Conservation (phyloP, 2,113 vertebrate genomes). For the Boulengeromyrus knoepffleri region DNA sequence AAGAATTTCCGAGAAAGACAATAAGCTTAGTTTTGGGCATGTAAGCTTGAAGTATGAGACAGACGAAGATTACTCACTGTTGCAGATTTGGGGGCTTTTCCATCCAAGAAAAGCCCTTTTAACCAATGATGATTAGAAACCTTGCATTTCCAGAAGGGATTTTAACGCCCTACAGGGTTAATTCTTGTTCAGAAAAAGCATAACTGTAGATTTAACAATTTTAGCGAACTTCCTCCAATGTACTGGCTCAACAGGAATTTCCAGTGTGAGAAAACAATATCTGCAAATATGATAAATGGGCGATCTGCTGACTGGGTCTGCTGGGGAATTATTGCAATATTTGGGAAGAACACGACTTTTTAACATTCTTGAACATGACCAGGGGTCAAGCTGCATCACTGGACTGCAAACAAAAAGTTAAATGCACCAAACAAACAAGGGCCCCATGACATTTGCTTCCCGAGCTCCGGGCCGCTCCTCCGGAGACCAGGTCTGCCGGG, state of each 20-base stretch:
- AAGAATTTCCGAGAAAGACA: neutral
- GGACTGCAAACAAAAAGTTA: neutral
- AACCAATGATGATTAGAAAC: neutral
- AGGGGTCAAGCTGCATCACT: neutral
- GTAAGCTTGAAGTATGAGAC: neutral
- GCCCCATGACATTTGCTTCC: neutral
- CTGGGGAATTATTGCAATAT: neutral
- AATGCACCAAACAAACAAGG: neutral
- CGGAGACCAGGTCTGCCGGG: neutral
- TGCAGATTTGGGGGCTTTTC: neutral
- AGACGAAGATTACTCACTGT: neutral
- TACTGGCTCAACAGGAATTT: neutral
- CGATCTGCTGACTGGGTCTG: neutral
- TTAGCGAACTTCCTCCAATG: neutral
- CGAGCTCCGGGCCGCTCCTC: neutral
- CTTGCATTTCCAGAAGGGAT: neutral
- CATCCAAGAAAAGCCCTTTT: neutral
- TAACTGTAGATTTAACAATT: neutral
- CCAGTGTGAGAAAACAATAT: neutral
- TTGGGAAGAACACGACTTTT: neutral
- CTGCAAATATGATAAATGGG: neutral
- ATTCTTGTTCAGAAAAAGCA: neutral
- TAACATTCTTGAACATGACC: neutral
- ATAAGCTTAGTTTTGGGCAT: neutral
- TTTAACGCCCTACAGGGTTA: neutral